Evolutionary conservation across 1,140 invertebrate species (phyloP).

Genomic region (Drosophila nannoptera): DNA sequence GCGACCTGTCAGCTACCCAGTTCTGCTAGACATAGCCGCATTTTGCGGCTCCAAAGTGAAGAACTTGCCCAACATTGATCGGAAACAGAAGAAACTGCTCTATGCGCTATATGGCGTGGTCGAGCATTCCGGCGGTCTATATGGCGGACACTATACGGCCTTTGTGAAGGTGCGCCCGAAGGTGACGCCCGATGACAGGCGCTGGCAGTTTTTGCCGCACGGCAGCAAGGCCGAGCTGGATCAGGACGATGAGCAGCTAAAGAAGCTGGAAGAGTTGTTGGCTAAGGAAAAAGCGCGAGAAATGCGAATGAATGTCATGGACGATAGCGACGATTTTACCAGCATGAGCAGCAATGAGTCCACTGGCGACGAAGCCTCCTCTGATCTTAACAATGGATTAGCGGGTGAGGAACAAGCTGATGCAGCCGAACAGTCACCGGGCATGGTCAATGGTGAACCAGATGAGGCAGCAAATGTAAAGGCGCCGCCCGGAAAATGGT

Average conservation of each 20-base stretch:
- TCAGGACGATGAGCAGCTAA: slow-evolving; percentile 72
- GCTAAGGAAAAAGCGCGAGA: slow-evolving; percentile 78
- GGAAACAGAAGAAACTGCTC: slow-evolving; percentile 85
- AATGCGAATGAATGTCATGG: slow-evolving; percentile 64
- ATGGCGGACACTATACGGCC: slow-evolving; percentile 97
- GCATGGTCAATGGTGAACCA: slow-evolving; percentile 1
- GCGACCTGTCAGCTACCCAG: slow-evolving; percentile 92
- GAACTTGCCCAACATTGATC: slow-evolving; percentile 82
- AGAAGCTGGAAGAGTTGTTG: slow-evolving; percentile 67
- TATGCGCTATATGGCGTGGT: slow-evolving; percentile 97
- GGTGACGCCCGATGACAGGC: slow-evolving; percentile 81
- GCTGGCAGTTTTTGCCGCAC: slow-evolving; percentile 85
- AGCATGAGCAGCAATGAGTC: slow-evolving; percentile 80
- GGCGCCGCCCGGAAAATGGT: slow-evolving; percentile 91
- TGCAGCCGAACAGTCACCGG: slow-evolving; percentile 40
- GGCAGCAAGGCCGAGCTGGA: slow-evolving; percentile 80
- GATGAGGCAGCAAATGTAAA: slow-evolving; percentile 79
- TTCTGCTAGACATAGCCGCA: slow-evolving; percentile 91
- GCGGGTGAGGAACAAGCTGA: slow-evolving; percentile 78
- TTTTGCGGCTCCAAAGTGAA: slow-evolving; percentile 91
- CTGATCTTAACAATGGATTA: slow-evolving; percentile 78
- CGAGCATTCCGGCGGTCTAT: slow-evolving; percentile 93
- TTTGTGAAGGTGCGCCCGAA: slow-evolving; percentile 88
- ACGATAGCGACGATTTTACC: slow-evolving; percentile 80
- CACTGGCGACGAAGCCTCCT: slow-evolving; percentile 59